These are phyloP conservation scores for Ashinkailepas kermadecensis DNA, from an alignment of 2,888 invertebrate species.

Conservation along the genomic window DNA sequence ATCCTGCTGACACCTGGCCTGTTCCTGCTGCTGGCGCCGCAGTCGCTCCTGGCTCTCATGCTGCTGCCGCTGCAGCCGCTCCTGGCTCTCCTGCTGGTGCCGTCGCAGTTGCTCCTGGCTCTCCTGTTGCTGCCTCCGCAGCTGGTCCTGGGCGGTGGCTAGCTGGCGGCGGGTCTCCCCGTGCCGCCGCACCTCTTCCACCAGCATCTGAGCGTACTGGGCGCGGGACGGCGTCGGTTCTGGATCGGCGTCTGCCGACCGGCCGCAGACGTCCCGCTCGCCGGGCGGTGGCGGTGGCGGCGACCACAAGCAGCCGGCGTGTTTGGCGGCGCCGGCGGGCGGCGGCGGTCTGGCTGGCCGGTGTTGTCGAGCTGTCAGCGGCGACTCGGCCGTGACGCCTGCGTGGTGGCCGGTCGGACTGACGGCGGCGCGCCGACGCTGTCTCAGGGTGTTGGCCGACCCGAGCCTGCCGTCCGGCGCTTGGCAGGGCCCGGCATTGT, in stretches of 20 bases:
- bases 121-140: too few species aligned
- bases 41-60: neutral
- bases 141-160: too few species aligned
- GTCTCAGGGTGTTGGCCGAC: too few species aligned
- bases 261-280: too few species aligned
- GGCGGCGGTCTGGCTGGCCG: neutral
- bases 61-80: neutral
- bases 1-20: neutral
- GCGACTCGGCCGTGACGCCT: neutral
- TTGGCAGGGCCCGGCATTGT: constrained; percentile 69
- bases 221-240: too few species aligned
- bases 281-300: neutral
- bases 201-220: neutral
- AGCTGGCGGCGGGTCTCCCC: neutral
- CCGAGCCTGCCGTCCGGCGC: constrained; percentile 44
- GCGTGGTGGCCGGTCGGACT: neutral
- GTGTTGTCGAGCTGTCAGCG: neutral
- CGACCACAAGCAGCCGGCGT: neutral
- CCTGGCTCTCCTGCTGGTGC: neutral
- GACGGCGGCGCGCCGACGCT: too few species aligned
- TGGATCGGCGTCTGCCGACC: too few species aligned
- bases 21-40: neutral
- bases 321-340: constrained; percentile 23
- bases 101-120: too few species aligned
- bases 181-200: neutral